Evolutionary conservation across 2,113 vertebrate species (phyloP).

Genomic region (Aphyosemion australe): DNA sequence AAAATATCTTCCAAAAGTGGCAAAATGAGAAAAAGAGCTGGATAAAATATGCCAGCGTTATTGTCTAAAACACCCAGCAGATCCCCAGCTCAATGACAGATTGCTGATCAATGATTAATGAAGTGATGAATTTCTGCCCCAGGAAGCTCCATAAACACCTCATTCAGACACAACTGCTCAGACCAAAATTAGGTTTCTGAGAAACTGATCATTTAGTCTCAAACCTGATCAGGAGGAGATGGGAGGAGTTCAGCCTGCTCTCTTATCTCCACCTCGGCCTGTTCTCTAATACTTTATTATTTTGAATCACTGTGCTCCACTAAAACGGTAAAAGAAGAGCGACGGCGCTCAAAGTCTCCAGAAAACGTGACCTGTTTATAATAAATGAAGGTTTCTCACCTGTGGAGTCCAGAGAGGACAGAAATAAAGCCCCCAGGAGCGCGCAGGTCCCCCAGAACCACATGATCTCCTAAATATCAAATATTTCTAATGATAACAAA

Average conservation of each 20-base stretch:
- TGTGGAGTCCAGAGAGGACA: slow-evolving; percentile 43
- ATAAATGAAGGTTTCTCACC: slow-evolving; percentile 44
- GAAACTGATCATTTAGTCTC: too few relatives aligned
- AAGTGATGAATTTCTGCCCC: slow-evolving; percentile 51
- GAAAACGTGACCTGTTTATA: neutral
- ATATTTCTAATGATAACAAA: neutral
- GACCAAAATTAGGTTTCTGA: neutral
- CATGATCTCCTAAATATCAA: slow-evolving; percentile 29
- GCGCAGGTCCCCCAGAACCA: slow-evolving; percentile 11
- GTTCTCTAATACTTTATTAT: neutral
- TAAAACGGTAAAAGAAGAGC: rapidly evolving
- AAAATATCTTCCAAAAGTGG: neutral
- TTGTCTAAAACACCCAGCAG: neutral
- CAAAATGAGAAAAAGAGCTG: neutral
- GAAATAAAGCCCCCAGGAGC: slow-evolving; percentile 43
- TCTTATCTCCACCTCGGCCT: too few relatives aligned
- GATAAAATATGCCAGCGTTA: neutral
- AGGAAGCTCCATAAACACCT: slow-evolving; percentile 59
- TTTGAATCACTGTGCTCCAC: neutral
- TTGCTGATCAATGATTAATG: slow-evolving; percentile 77
- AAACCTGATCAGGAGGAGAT: too few relatives aligned
- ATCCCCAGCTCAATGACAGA: slow-evolving; percentile 57
- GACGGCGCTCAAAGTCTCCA: neutral
- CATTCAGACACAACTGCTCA: slow-evolving; percentile 25
- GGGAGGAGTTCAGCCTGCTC: too few relatives aligned